These are phyloP conservation scores for Ladona fulva DNA, from an alignment of 1,140 invertebrate genomes.

Conservation along the genomic window DNA sequence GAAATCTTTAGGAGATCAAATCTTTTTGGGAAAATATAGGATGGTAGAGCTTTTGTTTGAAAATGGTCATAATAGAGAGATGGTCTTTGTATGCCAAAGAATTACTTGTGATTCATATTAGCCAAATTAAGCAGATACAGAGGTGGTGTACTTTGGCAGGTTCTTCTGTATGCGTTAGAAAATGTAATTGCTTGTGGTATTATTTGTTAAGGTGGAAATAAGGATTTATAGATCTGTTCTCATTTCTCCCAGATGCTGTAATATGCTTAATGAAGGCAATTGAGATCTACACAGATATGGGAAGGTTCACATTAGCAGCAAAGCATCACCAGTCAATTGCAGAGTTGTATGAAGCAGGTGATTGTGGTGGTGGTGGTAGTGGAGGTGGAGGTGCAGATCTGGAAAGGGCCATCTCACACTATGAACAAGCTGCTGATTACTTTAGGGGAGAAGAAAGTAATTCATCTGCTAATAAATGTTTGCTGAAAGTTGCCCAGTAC, in stretches of 20 bases:
- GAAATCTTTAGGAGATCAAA: too few species aligned
- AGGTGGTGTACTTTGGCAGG: too few species aligned
- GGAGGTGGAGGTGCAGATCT: conserved; percentile 59
- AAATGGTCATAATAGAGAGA: too few species aligned
- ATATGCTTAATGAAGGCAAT: conserved; percentile 87
- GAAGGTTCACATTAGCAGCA: conserved; percentile 94
- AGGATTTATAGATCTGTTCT: too few species aligned
- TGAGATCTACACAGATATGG: conserved; percentile 99
- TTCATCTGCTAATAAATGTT: conserved; percentile 93
- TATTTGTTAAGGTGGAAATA: too few species aligned
- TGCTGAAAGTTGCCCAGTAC: conserved; percentile 94
- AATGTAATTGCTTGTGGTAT: too few species aligned
- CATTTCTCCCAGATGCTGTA: conserved; percentile 63
- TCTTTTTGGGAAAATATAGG: too few species aligned
- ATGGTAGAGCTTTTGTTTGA: too few species aligned
- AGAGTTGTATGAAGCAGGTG: conserved; percentile 82
- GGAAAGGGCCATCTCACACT: conserved; percentile 84
- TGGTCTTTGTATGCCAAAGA: too few species aligned
- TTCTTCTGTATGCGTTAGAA: too few species aligned
- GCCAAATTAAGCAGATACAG: too few species aligned
- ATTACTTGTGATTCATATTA: too few species aligned
- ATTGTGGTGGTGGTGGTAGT: background rate
- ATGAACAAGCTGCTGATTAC: conserved; percentile 97
- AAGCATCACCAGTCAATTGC: conserved; percentile 91
- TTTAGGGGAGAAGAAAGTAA: conserved; percentile 84